Percentiles rank a stretch among this genome's conserved stretches.
Evolutionary conservation across 2,113 vertebrate species (phyloP).

Genomic region (Hippocampus guttulatus): DNA sequence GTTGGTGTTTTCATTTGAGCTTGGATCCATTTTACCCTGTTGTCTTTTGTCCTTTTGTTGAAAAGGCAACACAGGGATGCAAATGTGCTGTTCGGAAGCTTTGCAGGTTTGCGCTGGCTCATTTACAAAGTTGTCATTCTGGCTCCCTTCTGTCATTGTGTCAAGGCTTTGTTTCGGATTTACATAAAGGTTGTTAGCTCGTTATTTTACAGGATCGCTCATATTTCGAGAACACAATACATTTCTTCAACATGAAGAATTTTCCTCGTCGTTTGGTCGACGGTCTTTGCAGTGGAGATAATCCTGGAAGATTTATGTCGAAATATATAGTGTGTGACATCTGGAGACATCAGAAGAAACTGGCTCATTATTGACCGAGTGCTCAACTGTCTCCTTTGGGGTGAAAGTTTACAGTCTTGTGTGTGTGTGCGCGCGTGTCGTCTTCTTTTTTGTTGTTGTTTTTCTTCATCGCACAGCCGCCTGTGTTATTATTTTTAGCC

Average conservation of each 20-base stretch:
- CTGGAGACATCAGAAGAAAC: slow-evolving; percentile 10
- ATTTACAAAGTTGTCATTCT: slow-evolving; percentile 51
- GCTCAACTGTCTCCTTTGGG: slow-evolving; percentile 35
- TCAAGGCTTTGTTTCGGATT: slow-evolving; percentile 28
- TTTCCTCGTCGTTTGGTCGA: not conserved
- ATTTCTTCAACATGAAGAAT: not conserved
- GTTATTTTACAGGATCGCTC: slow-evolving; percentile 38
- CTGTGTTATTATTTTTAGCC: slow-evolving; percentile 48
- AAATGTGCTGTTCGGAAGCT: slow-evolving; percentile 18
- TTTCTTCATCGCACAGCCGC: slow-evolving; percentile 1
- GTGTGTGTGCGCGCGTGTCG: not conserved
- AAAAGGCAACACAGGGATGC: not conserved
- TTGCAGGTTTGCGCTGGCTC: slow-evolving; percentile 26
- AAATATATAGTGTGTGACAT: not conserved
- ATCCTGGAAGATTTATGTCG: not conserved
- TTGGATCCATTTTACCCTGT: not conserved
- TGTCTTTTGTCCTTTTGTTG: not conserved
- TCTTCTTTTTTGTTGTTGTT: not conserved
- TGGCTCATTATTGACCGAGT: slow-evolving; percentile 40
- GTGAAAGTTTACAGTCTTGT: slow-evolving; percentile 32
- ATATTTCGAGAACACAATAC: not conserved
- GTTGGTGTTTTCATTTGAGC: not conserved
- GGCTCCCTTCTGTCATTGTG: slow-evolving; percentile 36
- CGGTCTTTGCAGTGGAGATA: not conserved
- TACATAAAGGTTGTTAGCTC: slow-evolving; percentile 29